These are phyloP conservation scores for Rhingia campestris DNA, from an alignment of 2,888 invertebrate species.

Conservation along the genomic window DNA sequence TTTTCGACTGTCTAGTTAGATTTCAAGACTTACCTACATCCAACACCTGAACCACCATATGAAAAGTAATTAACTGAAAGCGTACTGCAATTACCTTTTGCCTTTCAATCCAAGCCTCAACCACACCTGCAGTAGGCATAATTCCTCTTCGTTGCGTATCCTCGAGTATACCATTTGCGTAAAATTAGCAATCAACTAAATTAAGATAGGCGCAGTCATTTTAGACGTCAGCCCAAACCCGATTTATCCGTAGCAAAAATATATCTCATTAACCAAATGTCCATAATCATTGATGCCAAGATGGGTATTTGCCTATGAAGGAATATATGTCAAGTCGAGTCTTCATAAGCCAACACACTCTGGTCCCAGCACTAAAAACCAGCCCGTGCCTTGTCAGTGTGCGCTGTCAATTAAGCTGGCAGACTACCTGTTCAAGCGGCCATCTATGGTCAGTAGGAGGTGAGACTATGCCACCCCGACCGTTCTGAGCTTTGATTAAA, in stretches of 20 bases:
- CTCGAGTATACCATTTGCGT: slow-evolving; percentile 45
- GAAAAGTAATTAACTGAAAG: too few species aligned
- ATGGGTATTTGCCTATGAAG: slow-evolving; percentile 55
- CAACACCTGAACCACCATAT: too few species aligned
- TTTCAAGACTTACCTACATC: too few species aligned
- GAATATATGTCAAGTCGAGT: slow-evolving; percentile 56
- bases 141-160: slow-evolving; percentile 24
- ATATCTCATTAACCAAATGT: slow-evolving; percentile 53
- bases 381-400: slow-evolving; percentile 4
- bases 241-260: slow-evolving; percentile 43
- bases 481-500: slow-evolving; percentile 48
- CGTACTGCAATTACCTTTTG: too few species aligned
- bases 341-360: slow-evolving; percentile 5
- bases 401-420: slow-evolving; percentile 66
- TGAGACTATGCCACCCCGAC: slow-evolving; percentile 15
- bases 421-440: slow-evolving; percentile 23
- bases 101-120: too few species aligned
- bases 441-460: slow-evolving; percentile 58
- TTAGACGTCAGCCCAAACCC: slow-evolving; percentile 44
- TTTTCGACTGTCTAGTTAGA: too few species aligned
- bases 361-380: not conserved
- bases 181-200: slow-evolving; percentile 49
- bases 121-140: not conserved
- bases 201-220: slow-evolving; percentile 39
- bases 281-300: slow-evolving; percentile 50